Base-by-base conservation (phyloP, 2,113 vertebrate genomes). In the Burhinus oedicnemus region DNA sequence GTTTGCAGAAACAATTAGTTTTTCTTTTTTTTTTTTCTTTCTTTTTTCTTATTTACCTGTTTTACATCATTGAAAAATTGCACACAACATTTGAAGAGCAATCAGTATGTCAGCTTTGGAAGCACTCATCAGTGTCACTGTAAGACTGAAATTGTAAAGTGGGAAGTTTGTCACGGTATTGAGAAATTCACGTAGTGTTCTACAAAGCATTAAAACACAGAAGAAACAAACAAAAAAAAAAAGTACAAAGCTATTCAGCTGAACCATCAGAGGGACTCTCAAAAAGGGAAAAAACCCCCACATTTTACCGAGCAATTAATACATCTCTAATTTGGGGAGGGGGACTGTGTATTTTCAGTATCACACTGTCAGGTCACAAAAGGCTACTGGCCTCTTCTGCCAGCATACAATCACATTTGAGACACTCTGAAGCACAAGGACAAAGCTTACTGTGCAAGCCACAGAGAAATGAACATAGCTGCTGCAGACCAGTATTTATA, bases 21-120 rank as follows among this genome's bases (percentile, higher is more conserved):
- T 44, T 44, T 1, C 3, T 21, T 55, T 52, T 36, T 5, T 52
- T 36, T 79, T 38, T 10, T 36, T 34, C 38, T 27, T 40, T 15
- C 51, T 68, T 69, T 88, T 40, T 49, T 27, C 21, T 96, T 91
- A 89, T 97, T 94, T 95, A 97, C 81, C 87, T 95, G 81, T 21
- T 94, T 94, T 83, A 95, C 64, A 95, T 77, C 45, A 95, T 19
- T 95, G 94, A 95, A 94, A 96, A 95, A 95, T 86, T 95, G 93
- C 89, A 96, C 78, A 94, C 74, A 95, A 95, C 87, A 95, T 89
- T 83, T 95, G 89, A 83, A 95, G 91, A 91, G 87, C 82, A 94
- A 95, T 83, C 94, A 95, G 87, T 90, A 87, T 85, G 81, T 83
- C 96, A 95, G 87, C 81, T 97, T 95, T 95, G 91, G 91, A 93